Evolutionary conservation across 1,140 invertebrate species (phyloP).

Genomic region (Pseudomyrmex dendroicus): DNA sequence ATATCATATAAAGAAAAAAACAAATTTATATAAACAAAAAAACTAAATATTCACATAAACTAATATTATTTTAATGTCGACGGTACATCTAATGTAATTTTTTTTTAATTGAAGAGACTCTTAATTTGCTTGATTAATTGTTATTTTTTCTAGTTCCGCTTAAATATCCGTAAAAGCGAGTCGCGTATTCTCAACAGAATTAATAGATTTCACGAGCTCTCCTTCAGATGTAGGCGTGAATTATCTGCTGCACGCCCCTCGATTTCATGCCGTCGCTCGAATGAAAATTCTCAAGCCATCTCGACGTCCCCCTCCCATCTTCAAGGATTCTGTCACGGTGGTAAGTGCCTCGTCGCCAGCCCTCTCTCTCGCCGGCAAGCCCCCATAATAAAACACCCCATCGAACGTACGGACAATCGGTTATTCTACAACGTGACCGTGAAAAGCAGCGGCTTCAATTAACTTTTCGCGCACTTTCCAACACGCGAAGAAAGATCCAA

Average conservation of each 20-base stretch:
- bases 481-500: slow-evolving; percentile 8
- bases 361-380: slow-evolving; percentile 59
- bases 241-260: slow-evolving; percentile 69
- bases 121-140: not conserved
- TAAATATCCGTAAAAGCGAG: slow-evolving; percentile 55
- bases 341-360: slow-evolving; percentile 48
- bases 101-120: not conserved
- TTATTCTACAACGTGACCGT: slow-evolving; percentile 76
- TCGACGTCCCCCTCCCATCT: slow-evolving; percentile 17
- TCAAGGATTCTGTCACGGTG: slow-evolving; percentile 63
- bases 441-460: slow-evolving; percentile 80
- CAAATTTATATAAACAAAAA: not conserved
- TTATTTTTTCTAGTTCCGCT: too few species aligned
- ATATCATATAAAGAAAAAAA: not conserved
- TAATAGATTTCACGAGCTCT: slow-evolving; percentile 66
- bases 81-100: not conserved
- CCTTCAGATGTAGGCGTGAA: slow-evolving; percentile 47
- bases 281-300: slow-evolving; percentile 67
- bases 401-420: slow-evolving; percentile 75
- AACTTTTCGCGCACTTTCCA: slow-evolving; percentile 78
- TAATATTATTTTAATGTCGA: not conserved
- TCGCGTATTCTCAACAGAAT: slow-evolving; percentile 33
- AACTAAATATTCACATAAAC: not conserved
- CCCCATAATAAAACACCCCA: slow-evolving; percentile 83
- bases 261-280: slow-evolving; percentile 67